phyloP scores from a whole-genome alignment of 2,888 invertebrate genomes.

The Machimus rusticus region DNA sequence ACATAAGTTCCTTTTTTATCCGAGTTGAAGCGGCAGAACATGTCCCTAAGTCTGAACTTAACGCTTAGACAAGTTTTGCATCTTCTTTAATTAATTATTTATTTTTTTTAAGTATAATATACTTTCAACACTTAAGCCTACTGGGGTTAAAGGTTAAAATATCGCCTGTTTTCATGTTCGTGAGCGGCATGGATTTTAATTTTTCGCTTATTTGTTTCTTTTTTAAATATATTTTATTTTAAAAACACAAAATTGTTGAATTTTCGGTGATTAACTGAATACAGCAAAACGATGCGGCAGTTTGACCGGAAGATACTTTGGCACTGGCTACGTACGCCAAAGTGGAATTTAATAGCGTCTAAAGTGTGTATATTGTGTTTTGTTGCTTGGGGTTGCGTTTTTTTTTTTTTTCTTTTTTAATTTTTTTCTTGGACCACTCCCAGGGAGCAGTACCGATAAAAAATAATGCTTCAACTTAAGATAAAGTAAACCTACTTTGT shows the following conservation, averaged over 20 bases:
- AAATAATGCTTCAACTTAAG: conserved; percentile 22
- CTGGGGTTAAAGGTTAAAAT: background rate
- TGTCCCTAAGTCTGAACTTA: background rate
- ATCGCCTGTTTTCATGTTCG: background rate
- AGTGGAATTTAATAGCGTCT: background rate
- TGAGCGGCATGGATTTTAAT: background rate
- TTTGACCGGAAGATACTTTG: background rate
- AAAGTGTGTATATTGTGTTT: background rate
- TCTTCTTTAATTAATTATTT: background rate
- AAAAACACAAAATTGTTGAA: background rate
- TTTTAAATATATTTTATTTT: background rate
- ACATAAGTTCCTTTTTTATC: background rate
- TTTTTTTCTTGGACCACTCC: background rate
- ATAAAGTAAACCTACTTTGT: conserved; percentile 28
- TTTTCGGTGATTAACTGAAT: background rate
- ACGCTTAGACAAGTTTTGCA: background rate
- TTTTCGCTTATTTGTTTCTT: background rate
- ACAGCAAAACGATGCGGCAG: background rate
- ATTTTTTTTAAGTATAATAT: background rate
- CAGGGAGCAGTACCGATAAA: background rate
- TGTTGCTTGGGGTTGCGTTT: background rate
- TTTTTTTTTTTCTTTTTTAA: background rate
- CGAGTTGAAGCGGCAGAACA: background rate
- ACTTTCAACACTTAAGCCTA: background rate
- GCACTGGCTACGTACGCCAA: background rate